These are phyloP conservation scores for Mormyrus hasselquistii DNA, from an alignment of 2,797 vertebrate species.

Conservation along the genomic window DNA sequence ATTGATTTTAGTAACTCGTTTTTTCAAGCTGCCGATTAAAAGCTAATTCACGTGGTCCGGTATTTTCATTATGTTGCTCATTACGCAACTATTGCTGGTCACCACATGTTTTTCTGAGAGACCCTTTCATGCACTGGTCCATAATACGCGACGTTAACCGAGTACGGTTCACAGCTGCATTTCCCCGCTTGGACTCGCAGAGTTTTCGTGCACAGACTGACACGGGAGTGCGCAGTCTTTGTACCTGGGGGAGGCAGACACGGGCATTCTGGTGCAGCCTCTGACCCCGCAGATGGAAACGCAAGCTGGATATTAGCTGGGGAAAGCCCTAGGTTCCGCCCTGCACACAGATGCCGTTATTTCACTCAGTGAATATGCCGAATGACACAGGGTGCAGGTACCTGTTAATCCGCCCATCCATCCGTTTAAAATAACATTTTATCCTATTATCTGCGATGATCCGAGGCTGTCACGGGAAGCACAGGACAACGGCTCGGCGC, in stretches of 20 bases:
- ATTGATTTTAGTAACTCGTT: not conserved
- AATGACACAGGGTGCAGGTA: not conserved
- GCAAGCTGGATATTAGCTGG: not conserved
- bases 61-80: not conserved
- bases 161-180: not conserved
- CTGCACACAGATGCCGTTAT: not conserved
- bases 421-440: not conserved
- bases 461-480: not conserved
- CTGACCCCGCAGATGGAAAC: not conserved
- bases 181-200: not conserved
- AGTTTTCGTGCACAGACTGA: not conserved
- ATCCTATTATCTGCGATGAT: slow-evolving; percentile 1
- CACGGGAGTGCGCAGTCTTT: not conserved
- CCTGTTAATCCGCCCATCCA: not conserved
- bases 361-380: not conserved
- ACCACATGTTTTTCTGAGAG: not conserved
- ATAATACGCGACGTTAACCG: not conserved
- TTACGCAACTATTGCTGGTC: not conserved
- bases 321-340: not conserved
- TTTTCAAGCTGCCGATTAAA: not conserved
- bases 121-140: not conserved
- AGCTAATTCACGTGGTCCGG: not conserved
- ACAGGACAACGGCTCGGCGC: not conserved
- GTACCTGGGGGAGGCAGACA: not conserved
- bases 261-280: not conserved